Evolutionary conservation across 35 echinoderm and acorn worm species (phyloP), one percentile per base, ranked within the genome.

Genomic region (Nesometra sesokonis): DNA sequence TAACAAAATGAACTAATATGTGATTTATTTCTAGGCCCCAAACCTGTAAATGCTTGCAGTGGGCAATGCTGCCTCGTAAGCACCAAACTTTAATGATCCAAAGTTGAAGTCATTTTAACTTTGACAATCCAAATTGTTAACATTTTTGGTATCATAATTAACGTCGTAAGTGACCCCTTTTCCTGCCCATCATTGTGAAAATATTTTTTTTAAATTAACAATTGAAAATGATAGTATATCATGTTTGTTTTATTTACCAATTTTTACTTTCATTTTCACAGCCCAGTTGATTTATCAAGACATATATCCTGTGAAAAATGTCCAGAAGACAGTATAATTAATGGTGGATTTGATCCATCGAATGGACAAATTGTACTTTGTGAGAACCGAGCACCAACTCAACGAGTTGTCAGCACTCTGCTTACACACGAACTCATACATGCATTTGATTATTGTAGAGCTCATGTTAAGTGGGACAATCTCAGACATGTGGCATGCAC

Each of bases 351-450:
- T 84, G 94, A 97, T 82, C 94, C 91, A 32, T 36, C 84, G 29
- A 89, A 86, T 39, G 86, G 89, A 47, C 85, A 97, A 91, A 90
- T 97, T 36, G 77, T 94, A 35, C 37, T 97, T 27, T 97, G 95
- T 92, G 92, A 97, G 84, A 94, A 97, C 87, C 91, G 91, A 80
- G 84, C 36, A 21, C 90, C 89, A 5, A 84, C 92, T 0, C 86
- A 91, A 37, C 84, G 92, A 19, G 84, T 90, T 4, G 84, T 93
- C 1, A 91, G 89, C 79, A 90, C 86, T 47, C 89, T 97, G 17
- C 87, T 97, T 0, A 97, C 92, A 15, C 95, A 97, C 76, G 95
- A 97, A 84, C 82, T 97, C 29, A 89, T 97, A 32, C 95, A 97
- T 80, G 95, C 95, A 11, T 94, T 81, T 47, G 95, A 97, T 77